Base-by-base conservation (phyloP, 2,888 invertebrate species). In the Perizoma flavofasciatum region DNA sequence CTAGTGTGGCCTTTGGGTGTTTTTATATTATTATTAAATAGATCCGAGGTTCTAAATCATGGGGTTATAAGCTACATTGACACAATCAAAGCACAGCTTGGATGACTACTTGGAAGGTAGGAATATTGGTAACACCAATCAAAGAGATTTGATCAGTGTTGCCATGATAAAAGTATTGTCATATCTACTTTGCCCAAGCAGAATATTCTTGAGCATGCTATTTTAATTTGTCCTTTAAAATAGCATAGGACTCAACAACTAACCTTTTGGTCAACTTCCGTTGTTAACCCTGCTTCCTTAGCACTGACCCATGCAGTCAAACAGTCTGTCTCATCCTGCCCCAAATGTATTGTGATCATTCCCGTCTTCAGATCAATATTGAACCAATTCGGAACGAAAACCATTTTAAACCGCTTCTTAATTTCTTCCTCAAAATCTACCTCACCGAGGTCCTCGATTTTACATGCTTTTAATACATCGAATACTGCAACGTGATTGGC, bases 351-450 rank as follows among this genome's bases (percentile, higher is more conserved):
- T 6, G 99, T 99, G 75, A 99, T 93, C 97, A 99, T 97, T 65
- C 99, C 99, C 61, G 98, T 99, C 93, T 99, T 99, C 49, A 99
- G 94, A 91, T 99, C 99, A 47, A 99, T 98, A 69, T 97, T 97
- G 85, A 99, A 99, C 99, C 99, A 99, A 90, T 97, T 98, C 35
- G 99, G 99, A 75, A 99, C 98, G 83, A 96, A 98, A 52, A 99
- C 96, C 94, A 96, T 96, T 89, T 98, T 97, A 75, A 96, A 97
- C 64, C 97, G 93, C 78, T 97, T 97, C 82, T 98, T 98, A 0
- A 97, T 94, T 91, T 98, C 97, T 77, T 97, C 96, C 66, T 99
- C 98, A 86, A 97, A 98, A 82, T 98, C 97, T 3, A 98, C 95
- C 77, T 95, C 94, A 0, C 99, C 99, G 61, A 98, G 94, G 82